Base-by-base conservation (phyloP, 1,140 invertebrate species). In the Pteromalus puparum region DNA sequence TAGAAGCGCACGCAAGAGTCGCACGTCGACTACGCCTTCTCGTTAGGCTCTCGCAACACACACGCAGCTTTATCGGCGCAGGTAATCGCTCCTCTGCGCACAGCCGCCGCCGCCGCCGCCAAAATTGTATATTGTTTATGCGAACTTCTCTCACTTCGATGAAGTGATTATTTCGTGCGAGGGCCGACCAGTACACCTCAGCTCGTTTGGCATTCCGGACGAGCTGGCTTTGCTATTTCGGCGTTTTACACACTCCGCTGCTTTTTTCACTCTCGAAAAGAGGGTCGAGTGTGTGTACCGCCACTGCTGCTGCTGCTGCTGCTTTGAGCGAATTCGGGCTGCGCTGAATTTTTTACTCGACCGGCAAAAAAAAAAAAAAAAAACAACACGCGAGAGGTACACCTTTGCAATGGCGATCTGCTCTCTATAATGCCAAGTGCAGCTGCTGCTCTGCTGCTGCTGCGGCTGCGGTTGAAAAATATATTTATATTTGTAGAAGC, bases 151-250 rank as follows among this genome's bases (percentile, higher is more conserved):
- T 81, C 84, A 68, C 74, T 83, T 74, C 74, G 86, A 87, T 87
- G 82, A 85, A 87, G 84, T 83, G 84, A 87, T 85, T 87, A 87
- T 85, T 86, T 82, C 80, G 77, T 0, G 21, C 6, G 4, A 34
- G 53, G 53, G 53, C 38, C 38, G 38, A 7, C 61, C 30, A 34
- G 30, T 65, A 15, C 15, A 18, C 18, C 15, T 65, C 72, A 30
- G 12, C 42, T 48, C 73, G 30, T 42, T 74, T 21, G 26, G 70
- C n/a, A 24, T 67, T 24, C 65, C 65, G 12, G 5, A 18, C 5
- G 65, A 18, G 53, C 68, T 28, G 24, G 68, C 68, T 26, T 30
- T 70, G 68, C 13, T 28, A 70, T 70, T 28, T 13, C 68, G 24
- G 15, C 46, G 46, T 48, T 48, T 48, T 48, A 10, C 46, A 48